Evolutionary conservation across 1,140 invertebrate genomes (phyloP).

Genomic region (Aculops lycopersici): DNA sequence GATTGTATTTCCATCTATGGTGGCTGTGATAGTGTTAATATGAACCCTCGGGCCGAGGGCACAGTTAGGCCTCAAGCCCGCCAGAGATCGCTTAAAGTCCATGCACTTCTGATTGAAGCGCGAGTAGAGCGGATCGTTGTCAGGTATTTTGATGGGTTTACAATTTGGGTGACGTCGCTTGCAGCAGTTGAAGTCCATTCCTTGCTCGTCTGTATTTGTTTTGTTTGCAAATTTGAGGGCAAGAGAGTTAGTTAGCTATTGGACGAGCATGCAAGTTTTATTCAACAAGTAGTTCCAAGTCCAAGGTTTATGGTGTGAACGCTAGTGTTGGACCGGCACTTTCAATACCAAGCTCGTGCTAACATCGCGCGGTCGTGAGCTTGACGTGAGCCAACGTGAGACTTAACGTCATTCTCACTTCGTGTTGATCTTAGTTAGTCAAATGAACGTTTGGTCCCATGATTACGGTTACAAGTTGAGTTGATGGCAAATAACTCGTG

Average conservation of each 20-base stretch:
- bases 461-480: no score
- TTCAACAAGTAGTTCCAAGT: background rate
- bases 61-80: slow-evolving; percentile 19
- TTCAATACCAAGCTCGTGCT: no score
- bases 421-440: no score
- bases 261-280: background rate
- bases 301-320: no score
- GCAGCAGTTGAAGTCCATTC: slow-evolving; percentile 11
- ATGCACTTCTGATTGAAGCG: slow-evolving; percentile 14
- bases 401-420: no score
- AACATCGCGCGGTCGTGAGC: no score
- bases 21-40: slow-evolving; percentile 19
- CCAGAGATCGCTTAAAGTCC: slow-evolving; percentile 18
- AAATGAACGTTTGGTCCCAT: no score
- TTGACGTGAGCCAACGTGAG: no score
- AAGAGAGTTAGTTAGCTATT: background rate
- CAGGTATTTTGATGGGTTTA: slow-evolving; percentile 52
- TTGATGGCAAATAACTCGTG: no score
- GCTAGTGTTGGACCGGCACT: no score
- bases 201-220: slow-evolving; percentile 8
- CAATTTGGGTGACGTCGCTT: slow-evolving; percentile 36
- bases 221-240: background rate
- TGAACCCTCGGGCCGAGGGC: slow-evolving; percentile 19
- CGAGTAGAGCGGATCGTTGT: slow-evolving; percentile 60
- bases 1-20: slow-evolving; percentile 21